Conservation (phyloP, 2,888 invertebrate genomes). For the Ceramica pisi region DNA sequence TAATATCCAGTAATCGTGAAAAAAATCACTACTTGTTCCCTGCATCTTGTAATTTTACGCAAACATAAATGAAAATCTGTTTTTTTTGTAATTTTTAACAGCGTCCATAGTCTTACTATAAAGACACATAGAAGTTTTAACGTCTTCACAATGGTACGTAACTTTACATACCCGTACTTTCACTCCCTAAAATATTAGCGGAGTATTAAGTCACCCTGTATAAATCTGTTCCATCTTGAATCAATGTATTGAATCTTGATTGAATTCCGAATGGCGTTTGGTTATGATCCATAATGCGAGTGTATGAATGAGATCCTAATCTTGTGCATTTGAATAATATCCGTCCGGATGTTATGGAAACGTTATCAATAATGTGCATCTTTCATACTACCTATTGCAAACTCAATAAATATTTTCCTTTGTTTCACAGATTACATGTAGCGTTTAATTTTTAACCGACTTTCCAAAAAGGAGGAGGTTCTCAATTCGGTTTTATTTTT, state of each 20-base stretch:
- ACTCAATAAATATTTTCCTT: background rate
- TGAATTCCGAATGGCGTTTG: constrained; percentile 48
- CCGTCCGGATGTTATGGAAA: constrained; percentile 1
- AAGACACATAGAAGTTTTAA: too few relatives aligned
- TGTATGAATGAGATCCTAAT: constrained; percentile 48
- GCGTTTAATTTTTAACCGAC: background rate
- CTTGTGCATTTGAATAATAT: constrained; percentile 50
- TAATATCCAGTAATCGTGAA: background rate
- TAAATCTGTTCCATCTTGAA: constrained; percentile 55
- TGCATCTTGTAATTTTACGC: too few relatives aligned
- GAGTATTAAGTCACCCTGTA: constrained; percentile 25
- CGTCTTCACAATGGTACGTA: too few relatives aligned
- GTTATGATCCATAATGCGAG: constrained; percentile 46
- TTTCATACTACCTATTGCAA: background rate
- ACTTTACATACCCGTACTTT: background rate
- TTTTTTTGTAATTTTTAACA: too few relatives aligned
- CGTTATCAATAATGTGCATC: constrained; percentile 14
- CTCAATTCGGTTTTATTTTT: too few relatives aligned
- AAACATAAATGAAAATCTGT: too few relatives aligned
- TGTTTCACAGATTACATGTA: background rate
- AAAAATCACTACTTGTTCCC: too few relatives aligned
- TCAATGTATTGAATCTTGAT: constrained; percentile 59
- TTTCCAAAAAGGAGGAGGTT: too few relatives aligned
- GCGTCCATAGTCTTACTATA: too few relatives aligned
- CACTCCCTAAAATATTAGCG: background rate